Evolutionary conservation across 2,888 invertebrate genomes (phyloP).

Genomic region (Eristalinus aeneus): DNA sequence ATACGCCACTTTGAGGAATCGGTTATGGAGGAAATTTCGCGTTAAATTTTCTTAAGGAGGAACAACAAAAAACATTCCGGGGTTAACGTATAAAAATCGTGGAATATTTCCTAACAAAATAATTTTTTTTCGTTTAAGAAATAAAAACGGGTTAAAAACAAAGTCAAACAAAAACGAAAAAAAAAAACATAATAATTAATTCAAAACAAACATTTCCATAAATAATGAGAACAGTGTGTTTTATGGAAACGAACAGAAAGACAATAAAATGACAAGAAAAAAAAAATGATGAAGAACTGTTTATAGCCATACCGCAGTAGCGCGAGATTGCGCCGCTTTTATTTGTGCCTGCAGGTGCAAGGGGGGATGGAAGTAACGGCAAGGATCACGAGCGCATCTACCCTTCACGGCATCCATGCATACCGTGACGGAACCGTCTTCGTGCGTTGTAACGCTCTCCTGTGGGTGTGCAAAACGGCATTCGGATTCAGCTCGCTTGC

Average conservation of each 20-base stretch:
- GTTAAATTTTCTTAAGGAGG: not conserved
- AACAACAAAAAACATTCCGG: not conserved
- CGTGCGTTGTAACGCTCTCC: constrained; percentile 97
- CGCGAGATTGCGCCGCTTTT: constrained; percentile 98
- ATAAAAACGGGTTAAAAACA: not conserved
- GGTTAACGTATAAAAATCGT: not conserved
- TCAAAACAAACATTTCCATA: constrained; percentile 10
- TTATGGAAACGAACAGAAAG: constrained; percentile 7
- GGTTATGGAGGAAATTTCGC: not conserved
- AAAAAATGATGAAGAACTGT: constrained; percentile 31
- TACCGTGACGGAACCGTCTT: constrained; percentile 99
- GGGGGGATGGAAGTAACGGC: constrained; percentile 99
- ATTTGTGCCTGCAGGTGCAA: constrained; percentile 99
- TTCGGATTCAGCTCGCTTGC: constrained; percentile 98
- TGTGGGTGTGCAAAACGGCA: constrained; percentile 99
- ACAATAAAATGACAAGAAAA: constrained; percentile 27
- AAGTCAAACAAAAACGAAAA: not conserved
- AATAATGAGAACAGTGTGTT: not conserved
- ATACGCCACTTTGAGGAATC: not conserved
- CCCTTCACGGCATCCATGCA: constrained; percentile 99
- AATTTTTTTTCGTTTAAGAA: not conserved
- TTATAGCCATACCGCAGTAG: constrained; percentile 88
- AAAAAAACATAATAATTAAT: constrained; percentile 10
- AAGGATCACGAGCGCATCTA: constrained; percentile 99
- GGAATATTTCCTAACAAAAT: not conserved